Conservation (phyloP, 1,140 invertebrate genomes). For the Potamilus streckersoni region DNA sequence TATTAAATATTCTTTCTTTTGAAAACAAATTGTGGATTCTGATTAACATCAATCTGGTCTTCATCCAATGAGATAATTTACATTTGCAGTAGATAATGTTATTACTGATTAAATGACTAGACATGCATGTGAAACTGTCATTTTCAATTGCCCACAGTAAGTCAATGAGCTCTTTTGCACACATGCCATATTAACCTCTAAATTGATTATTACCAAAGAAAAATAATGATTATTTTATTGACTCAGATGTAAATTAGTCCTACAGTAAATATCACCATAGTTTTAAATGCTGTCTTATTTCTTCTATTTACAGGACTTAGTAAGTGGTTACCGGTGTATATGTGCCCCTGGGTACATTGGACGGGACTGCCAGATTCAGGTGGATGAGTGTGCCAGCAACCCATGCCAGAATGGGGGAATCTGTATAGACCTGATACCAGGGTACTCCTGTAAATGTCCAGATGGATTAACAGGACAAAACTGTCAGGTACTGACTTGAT, state of each 20-base stretch:
- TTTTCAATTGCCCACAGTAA: too few species aligned
- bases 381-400: constrained; percentile 75
- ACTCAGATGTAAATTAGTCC: neutral
- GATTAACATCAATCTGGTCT: too few species aligned
- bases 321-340: constrained; percentile 41
- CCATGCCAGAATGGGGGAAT: constrained; percentile 93
- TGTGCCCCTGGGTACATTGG: constrained; percentile 23
- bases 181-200: constrained; percentile 69
- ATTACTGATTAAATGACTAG: too few species aligned
- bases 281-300: neutral
- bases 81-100: too few species aligned
- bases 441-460: constrained; percentile 66
- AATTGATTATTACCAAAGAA: constrained; percentile 74
- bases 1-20: neutral
- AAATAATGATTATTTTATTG: constrained; percentile 10
- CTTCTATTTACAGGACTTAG: constrained; percentile 53
- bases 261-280: neutral
- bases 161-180: neutral
- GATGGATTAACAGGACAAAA: constrained; percentile 72
- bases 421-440: constrained; percentile 79
- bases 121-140: too few species aligned
- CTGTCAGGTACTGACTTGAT: constrained; percentile 63
- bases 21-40: neutral
- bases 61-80: too few species aligned
- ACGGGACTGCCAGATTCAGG: constrained; percentile 61